Conservation (phyloP, 2,888 invertebrate genomes). For the Aporophyla lueneburgensis region DNA sequence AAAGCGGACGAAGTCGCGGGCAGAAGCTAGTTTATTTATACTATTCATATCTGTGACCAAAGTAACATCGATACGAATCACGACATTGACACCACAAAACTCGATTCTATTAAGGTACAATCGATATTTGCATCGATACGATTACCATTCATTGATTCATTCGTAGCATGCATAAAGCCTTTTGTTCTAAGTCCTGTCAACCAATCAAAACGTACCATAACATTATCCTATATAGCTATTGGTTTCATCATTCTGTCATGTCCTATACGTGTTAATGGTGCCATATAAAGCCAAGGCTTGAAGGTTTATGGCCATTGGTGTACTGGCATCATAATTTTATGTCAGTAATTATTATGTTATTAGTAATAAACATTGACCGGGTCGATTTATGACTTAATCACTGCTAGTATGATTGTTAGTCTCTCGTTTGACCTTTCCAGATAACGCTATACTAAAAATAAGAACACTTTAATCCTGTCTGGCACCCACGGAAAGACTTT, state of each 20-base stretch:
- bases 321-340: slow-evolving; percentile 3
- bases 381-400: slow-evolving; percentile 14
- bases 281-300: background rate
- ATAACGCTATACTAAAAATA: slow-evolving; percentile 3
- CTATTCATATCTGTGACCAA: slow-evolving; percentile 1
- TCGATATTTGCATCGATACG: slow-evolving; percentile 45
- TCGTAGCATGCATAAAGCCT: slow-evolving; percentile 29
- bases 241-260: slow-evolving; percentile 35
- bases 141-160: slow-evolving; percentile 27
- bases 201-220: slow-evolving; percentile 46
- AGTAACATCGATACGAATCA: slow-evolving; percentile 27
- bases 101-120: slow-evolving; percentile 18
- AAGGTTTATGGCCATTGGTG: slow-evolving; percentile 27
- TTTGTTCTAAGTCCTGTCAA: slow-evolving; percentile 40
- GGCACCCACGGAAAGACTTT: slow-evolving; percentile 23
- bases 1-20: too few species aligned
- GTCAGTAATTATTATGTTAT: slow-evolving; percentile 38
- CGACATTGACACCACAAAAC: slow-evolving; percentile 32
- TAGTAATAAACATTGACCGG: slow-evolving; percentile 34
- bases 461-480: slow-evolving; percentile 7
- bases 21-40: background rate
- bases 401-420: background rate
- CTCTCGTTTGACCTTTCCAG: background rate
- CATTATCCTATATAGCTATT: slow-evolving; percentile 16
- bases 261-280: slow-evolving; percentile 17